Evolutionary conservation across 2,888 invertebrate species (phyloP).

Genomic region (Dorcus hopei): DNA sequence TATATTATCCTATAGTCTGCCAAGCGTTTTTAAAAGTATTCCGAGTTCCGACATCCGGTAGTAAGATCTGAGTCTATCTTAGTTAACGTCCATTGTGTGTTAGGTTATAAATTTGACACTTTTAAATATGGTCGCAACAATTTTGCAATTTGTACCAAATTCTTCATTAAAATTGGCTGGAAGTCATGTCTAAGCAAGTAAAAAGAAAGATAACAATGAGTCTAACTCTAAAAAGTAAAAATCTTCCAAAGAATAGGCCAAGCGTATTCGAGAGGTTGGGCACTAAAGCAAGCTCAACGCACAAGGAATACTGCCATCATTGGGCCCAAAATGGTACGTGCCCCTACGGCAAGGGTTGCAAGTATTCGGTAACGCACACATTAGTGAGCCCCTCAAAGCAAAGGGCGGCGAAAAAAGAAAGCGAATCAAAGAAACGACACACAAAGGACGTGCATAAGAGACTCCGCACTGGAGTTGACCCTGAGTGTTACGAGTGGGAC

Average conservation of each 20-base stretch:
- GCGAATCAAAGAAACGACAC: slow-evolving; percentile 48
- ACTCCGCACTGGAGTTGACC: slow-evolving; percentile 56
- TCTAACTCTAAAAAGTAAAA: slow-evolving; percentile 64
- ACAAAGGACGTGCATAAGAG: slow-evolving; percentile 57
- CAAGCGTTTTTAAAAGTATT: no score
- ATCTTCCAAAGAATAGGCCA: slow-evolving; percentile 60
- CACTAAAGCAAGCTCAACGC: slow-evolving; percentile 61
- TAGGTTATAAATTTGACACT: background rate
- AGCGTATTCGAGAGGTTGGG: slow-evolving; percentile 83
- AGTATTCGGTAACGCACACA: slow-evolving; percentile 71
- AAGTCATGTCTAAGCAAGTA: slow-evolving; percentile 62
- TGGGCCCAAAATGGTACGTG: slow-evolving; percentile 76
- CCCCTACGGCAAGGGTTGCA: slow-evolving; percentile 74
- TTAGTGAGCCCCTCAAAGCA: slow-evolving; percentile 74
- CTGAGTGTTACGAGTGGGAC: slow-evolving; percentile 74
- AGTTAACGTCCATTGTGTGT: background rate
- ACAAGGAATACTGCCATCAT: slow-evolving; percentile 70
- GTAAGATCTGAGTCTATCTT: background rate
- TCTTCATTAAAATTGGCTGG: slow-evolving; percentile 6
- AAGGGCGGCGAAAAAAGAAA: slow-evolving; percentile 65
- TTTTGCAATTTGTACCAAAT: slow-evolving; percentile 9
- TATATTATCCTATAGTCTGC: no score
- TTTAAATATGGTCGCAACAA: slow-evolving; percentile 24
- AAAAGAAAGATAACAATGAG: slow-evolving; percentile 77
- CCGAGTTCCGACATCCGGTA: no score